These are phyloP conservation scores for Indicator indicator DNA, from an alignment of 2,113 vertebrate species.

Conservation along the genomic window DNA sequence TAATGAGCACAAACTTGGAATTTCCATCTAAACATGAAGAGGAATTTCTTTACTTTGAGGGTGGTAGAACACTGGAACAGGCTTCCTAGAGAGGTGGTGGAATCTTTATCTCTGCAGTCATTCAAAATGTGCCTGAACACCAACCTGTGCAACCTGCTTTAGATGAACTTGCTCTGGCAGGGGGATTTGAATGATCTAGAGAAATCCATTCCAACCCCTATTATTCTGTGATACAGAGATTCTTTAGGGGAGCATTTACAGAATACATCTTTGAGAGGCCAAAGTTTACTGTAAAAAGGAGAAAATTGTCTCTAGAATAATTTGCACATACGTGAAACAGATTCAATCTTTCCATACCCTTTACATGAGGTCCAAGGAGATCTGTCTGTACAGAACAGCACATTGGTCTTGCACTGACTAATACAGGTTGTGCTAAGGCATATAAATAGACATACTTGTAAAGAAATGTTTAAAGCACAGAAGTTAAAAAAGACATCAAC, in stretches of 20 bases:
- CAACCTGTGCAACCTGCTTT: no score
- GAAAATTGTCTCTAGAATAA: background rate
- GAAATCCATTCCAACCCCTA: no score
- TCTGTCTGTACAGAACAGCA: background rate
- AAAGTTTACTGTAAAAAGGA: background rate
- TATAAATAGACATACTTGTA: background rate
- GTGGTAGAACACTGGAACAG: no score
- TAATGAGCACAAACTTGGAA: no score
- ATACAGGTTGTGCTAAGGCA: background rate
- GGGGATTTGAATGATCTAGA: no score
- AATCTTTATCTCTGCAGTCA: no score
- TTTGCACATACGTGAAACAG: background rate
- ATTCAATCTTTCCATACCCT: background rate
- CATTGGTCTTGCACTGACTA: background rate
- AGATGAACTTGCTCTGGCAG: no score
- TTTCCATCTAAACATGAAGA: no score
- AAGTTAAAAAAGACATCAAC: background rate
- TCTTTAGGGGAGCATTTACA: background rate
- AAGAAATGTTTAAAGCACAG: background rate
- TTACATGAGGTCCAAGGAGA: background rate
- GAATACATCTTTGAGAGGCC: background rate
- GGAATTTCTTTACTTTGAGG: no score
- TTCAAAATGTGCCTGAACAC: no score
- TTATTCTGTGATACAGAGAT: background rate
- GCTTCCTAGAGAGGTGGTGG: no score